These are phyloP conservation scores for Stigmatopora nigra DNA, from an alignment of 2,113 vertebrate species.

Conservation along the genomic window DNA sequence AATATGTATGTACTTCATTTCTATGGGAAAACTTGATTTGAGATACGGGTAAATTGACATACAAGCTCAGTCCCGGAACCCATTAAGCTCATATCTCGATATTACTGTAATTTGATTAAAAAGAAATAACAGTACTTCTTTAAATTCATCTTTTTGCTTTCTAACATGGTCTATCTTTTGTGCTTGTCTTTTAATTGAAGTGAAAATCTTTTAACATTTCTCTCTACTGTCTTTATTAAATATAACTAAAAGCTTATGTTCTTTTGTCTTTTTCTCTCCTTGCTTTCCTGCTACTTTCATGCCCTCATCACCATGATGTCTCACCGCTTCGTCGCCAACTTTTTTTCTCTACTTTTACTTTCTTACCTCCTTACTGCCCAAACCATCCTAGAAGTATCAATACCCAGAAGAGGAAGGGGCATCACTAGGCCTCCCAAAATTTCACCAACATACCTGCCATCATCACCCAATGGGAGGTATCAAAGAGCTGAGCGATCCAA, in stretches of 20 bases:
- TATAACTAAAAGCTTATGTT: constrained; percentile 28
- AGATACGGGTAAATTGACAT: no score
- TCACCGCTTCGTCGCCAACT: background rate
- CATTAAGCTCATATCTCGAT: no score
- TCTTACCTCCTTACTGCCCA: background rate
- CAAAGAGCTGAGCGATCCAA: constrained; percentile 50
- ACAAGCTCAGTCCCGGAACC: no score
- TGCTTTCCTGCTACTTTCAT: background rate
- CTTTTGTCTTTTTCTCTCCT: constrained; percentile 13
- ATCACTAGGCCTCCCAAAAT: constrained; percentile 54
- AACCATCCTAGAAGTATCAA: constrained; percentile 55
- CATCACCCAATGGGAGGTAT: constrained; percentile 52
- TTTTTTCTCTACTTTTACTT: constrained; percentile 2
- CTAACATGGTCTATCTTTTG: background rate
- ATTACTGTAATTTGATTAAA: no score
- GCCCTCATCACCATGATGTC: constrained; percentile 7
- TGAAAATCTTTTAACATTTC: background rate
- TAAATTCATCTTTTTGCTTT: background rate
- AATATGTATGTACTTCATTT: no score
- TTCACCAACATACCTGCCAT: constrained; percentile 57
- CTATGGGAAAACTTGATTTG: no score
- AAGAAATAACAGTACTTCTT: background rate
- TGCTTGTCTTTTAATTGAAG: background rate
- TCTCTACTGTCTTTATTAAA: constrained; percentile 3
- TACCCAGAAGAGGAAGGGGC: constrained; percentile 63